phyloP scores from a whole-genome alignment of 2,113 vertebrate genomes.

The Perognathus longimembris region DNA sequence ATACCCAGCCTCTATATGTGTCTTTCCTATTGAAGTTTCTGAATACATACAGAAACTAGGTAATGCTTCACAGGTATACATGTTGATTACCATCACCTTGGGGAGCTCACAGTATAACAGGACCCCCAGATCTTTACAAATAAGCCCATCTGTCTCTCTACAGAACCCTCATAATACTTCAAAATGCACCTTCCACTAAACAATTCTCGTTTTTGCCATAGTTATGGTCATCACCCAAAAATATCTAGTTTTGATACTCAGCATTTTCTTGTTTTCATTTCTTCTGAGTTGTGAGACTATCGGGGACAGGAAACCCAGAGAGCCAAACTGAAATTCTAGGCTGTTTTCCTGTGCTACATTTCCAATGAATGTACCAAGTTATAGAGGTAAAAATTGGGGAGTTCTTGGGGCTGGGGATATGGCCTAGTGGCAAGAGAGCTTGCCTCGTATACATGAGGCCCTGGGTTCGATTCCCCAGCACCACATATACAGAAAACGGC shows the following conservation, averaged over 20 bases:
- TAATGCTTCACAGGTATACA: neutral
- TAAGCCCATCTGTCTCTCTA: neutral
- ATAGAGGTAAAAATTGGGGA: too few species aligned
- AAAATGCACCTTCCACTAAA: neutral
- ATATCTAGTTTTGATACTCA: neutral
- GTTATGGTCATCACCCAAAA: too few species aligned
- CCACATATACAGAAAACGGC: too few species aligned
- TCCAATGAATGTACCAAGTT: too few species aligned
- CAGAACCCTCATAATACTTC: neutral
- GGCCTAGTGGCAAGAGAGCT: too few species aligned
- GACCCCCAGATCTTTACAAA: neutral
- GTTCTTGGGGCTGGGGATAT: too few species aligned
- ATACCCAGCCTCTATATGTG: too few species aligned
- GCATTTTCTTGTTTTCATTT: neutral
- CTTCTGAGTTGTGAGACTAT: neutral
- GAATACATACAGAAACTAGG: conserved; percentile 24
- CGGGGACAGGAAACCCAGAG: neutral
- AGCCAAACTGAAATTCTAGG: neutral
- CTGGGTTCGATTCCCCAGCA: too few species aligned
- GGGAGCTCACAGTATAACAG: neutral
- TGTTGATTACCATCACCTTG: neutral
- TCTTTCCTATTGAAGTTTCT: neutral
- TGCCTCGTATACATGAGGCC: too few species aligned
- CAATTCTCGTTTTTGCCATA: neutral
- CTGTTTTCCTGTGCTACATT: neutral